Conservation (phyloP, 2,888 invertebrate genomes). For the Drosophila emarginata region DNA sequence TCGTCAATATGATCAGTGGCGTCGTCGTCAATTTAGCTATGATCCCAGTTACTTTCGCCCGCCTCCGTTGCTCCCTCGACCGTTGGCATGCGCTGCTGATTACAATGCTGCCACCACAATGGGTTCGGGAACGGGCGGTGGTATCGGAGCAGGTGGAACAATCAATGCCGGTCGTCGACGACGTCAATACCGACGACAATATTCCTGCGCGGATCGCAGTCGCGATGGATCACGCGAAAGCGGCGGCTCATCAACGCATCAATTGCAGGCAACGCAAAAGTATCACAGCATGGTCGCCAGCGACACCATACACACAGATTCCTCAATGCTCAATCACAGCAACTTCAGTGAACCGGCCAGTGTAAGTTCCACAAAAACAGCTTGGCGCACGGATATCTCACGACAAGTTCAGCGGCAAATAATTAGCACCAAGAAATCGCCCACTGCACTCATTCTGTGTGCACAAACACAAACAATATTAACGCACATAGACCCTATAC, state of each 20-base stretch:
- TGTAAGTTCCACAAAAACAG: constrained; percentile 71
- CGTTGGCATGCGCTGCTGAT: constrained; percentile 65
- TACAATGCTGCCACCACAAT: constrained; percentile 42
- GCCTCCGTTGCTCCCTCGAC: constrained; percentile 66
- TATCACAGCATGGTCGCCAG: constrained; percentile 74
- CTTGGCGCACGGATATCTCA: constrained; percentile 12
- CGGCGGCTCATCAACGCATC: constrained; percentile 75
- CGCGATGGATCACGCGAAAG: constrained; percentile 81
- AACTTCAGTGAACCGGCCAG: constrained; percentile 77
- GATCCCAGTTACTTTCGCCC: constrained; percentile 81
- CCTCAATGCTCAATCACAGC: constrained; percentile 71
- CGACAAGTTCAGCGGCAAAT: not conserved
- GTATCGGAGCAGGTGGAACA: constrained; percentile 20
- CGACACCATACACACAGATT: constrained; percentile 75
- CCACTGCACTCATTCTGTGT: constrained; percentile 3
- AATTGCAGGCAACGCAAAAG: constrained; percentile 53
- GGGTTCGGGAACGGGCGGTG: constrained; percentile 17
- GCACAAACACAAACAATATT: not conserved
- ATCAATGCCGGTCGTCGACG: constrained; percentile 78
- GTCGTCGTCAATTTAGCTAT: constrained; percentile 81
- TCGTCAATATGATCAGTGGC: constrained; percentile 82
- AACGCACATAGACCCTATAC: not conserved
- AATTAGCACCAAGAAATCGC: not conserved
- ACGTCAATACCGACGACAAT: constrained; percentile 81
- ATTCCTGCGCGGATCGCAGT: constrained; percentile 80